phyloP scores from a whole-genome alignment of 2,113 vertebrate genomes.

The Cynocephalus volans region DNA sequence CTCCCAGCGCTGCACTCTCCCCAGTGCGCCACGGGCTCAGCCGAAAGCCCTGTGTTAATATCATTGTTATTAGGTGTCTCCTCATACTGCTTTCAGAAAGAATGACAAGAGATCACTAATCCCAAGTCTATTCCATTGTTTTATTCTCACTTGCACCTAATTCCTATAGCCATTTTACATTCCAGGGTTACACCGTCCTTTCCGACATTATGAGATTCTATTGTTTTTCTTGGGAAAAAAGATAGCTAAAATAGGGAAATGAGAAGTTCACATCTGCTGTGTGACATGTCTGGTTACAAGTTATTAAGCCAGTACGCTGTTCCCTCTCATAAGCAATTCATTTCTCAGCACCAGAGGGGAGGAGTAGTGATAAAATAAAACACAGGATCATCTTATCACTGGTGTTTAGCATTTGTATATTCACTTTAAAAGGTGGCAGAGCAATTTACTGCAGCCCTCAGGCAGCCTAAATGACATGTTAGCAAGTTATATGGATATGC shows the following conservation, averaged over 20 bases:
- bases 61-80: not conserved
- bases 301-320: conserved; percentile 79
- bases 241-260: conserved; percentile 71
- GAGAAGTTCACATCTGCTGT: conserved; percentile 39
- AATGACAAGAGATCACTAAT: conserved; percentile 51
- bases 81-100: conserved; percentile 33
- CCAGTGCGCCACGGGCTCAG: too few relatives aligned
- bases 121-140: not conserved
- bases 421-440: conserved; percentile 83
- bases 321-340: conserved; percentile 82
- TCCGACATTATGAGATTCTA: conserved; percentile 46
- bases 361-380: conserved; percentile 68
- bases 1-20: too few relatives aligned
- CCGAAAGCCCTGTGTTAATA: not conserved
- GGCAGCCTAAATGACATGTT: conserved; percentile 86
- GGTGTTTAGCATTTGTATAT: conserved; percentile 79
- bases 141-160: not conserved
- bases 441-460: conserved; percentile 82
- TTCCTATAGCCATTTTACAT: conserved; percentile 16
- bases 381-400: conserved; percentile 74
- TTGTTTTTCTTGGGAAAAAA: conserved; percentile 65
- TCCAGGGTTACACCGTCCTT: not conserved
- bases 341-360: conserved; percentile 82
- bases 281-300: conserved; percentile 78
- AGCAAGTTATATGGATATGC: conserved; percentile 83